phyloP scores from a whole-genome alignment of 2,113 vertebrate genomes.

The Rhinichthys klamathensis region DNA sequence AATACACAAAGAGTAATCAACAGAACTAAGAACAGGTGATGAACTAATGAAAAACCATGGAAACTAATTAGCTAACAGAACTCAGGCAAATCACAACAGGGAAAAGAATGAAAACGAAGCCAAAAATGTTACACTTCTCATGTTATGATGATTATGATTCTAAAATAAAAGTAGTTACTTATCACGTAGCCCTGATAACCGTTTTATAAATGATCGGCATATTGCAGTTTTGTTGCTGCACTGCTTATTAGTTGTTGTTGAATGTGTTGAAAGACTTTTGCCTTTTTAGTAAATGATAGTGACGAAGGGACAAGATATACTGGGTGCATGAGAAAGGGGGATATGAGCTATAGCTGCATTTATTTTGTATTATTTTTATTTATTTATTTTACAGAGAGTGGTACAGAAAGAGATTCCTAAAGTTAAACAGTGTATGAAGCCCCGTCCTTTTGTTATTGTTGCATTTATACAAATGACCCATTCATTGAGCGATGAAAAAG shows the following conservation, averaged over 20 bases:
- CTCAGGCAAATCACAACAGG: too few species aligned
- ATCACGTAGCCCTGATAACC: neutral
- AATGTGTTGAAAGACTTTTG: neutral
- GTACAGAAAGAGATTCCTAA: neutral
- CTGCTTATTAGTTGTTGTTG: neutral
- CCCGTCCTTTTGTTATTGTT: neutral
- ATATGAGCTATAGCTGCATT: neutral
- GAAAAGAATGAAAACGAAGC: too few species aligned
- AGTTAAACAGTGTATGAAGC: neutral
- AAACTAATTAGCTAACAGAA: too few species aligned
- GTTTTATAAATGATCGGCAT: neutral
- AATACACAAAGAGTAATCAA: too few species aligned
- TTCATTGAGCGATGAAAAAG: constrained; percentile 7
- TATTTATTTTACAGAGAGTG: too few species aligned
- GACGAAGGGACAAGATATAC: neutral
- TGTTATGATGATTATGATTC: neutral
- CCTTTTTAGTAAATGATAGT: neutral
- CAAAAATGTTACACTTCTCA: neutral
- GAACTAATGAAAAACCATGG: too few species aligned
- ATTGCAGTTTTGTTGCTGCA: too few species aligned
- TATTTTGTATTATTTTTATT: too few species aligned
- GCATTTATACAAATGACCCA: neutral
- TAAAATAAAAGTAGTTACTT: neutral
- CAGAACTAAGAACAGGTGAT: too few species aligned
- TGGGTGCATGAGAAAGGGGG: neutral